Conservation (phyloP, 2,797 vertebrate genomes). For the Ctenopoma multispine region DNA sequence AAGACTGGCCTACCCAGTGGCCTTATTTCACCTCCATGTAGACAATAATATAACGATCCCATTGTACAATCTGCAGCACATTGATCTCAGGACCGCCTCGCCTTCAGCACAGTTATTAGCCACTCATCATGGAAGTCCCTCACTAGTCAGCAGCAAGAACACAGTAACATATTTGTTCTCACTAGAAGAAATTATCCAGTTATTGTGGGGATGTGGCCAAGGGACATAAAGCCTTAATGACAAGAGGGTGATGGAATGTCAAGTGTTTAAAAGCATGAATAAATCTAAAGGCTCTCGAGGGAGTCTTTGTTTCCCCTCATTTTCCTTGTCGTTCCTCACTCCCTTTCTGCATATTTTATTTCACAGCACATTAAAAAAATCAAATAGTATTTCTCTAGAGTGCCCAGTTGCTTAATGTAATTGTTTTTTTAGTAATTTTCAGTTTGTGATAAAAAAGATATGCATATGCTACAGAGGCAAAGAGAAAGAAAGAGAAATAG, state of each 20-base stretch:
- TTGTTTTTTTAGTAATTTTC: constrained; percentile 43
- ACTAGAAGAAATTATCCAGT: constrained; percentile 62
- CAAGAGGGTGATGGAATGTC: constrained; percentile 73
- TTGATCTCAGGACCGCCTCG: constrained; percentile 68
- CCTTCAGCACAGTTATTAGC: constrained; percentile 74
- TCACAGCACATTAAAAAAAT: constrained; percentile 39
- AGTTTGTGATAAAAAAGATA: constrained; percentile 23
- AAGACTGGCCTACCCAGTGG: constrained; percentile 70
- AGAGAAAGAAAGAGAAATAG: constrained; percentile 8
- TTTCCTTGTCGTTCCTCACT: constrained; percentile 10
- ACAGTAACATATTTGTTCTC: constrained; percentile 56
- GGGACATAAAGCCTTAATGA: constrained; percentile 72
- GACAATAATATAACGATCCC: constrained; percentile 69
- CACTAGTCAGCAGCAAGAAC: constrained; percentile 37
- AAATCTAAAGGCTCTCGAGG: constrained; percentile 68
- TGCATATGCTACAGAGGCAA: background rate
- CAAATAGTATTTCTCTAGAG: constrained; percentile 46
- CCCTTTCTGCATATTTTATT: constrained; percentile 56
- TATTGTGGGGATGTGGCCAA: constrained; percentile 63
- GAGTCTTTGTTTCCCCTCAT: constrained; percentile 53
- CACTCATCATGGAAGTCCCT: constrained; percentile 48
- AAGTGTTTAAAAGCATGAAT: constrained; percentile 70
- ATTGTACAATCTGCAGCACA: constrained; percentile 75
- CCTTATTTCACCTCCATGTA: constrained; percentile 69
- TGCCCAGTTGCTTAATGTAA: constrained; percentile 35